Evolutionary conservation across 2,888 invertebrate genomes (phyloP).

Genomic region (Macrosiphum euphorbiae): DNA sequence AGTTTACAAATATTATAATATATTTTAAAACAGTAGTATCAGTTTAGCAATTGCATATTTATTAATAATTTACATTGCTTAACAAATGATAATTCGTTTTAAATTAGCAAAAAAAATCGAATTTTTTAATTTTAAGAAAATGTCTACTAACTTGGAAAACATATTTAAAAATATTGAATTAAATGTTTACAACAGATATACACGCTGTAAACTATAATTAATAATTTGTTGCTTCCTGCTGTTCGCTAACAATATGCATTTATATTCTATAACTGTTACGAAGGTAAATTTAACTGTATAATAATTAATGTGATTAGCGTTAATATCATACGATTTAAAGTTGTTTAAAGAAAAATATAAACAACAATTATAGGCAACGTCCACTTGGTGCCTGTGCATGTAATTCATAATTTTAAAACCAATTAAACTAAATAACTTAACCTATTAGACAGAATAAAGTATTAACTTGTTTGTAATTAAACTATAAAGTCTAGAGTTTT

Average conservation of each 20-base stretch:
- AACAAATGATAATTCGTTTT: too few relatives aligned
- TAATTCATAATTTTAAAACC: too few relatives aligned
- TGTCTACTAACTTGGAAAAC: too few relatives aligned
- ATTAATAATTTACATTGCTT: too few relatives aligned
- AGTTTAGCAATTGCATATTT: too few relatives aligned
- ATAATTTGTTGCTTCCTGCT: background rate
- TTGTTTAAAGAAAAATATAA: background rate
- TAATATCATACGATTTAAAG: background rate
- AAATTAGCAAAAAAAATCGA: too few relatives aligned
- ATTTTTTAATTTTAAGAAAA: too few relatives aligned
- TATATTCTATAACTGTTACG: background rate
- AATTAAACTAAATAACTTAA: too few relatives aligned
- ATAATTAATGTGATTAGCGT: background rate
- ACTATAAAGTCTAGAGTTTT: background rate
- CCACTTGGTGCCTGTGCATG: background rate
- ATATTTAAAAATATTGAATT: conserved; percentile 2
- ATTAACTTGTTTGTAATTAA: background rate
- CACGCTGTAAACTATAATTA: background rate
- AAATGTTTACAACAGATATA: background rate
- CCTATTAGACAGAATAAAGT: background rate
- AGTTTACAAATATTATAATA: too few relatives aligned
- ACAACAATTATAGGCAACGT: background rate
- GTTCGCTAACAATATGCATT: background rate
- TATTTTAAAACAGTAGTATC: too few relatives aligned
- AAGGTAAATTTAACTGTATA: background rate